Evolutionary conservation across 2,888 invertebrate species (phyloP).

Genomic region (Pseudococcus viburni): DNA sequence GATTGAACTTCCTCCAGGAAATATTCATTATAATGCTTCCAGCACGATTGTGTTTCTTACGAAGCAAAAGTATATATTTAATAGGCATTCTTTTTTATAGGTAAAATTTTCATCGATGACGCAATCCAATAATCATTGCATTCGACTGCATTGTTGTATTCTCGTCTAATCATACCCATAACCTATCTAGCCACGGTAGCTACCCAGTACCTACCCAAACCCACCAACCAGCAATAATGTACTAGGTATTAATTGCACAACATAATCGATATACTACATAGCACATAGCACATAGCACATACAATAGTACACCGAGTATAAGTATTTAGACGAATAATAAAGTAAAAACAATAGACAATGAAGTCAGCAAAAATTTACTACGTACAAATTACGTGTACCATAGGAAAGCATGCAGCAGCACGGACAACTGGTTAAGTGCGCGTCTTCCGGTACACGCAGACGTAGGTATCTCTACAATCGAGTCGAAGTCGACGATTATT

Average conservation of each 20-base stretch:
- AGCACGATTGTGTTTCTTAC: too few relatives aligned
- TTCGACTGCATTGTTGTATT: neutral
- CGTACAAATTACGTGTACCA: neutral
- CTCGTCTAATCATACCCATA: neutral
- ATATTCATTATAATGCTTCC: too few relatives aligned
- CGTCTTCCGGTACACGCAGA: constrained; percentile 1
- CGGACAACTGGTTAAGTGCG: neutral
- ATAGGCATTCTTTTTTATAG: neutral
- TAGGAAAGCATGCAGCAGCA: neutral
- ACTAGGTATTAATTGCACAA: neutral
- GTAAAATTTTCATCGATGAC: neutral
- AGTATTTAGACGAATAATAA: neutral
- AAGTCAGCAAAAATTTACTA: neutral
- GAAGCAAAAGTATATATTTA: too few relatives aligned
- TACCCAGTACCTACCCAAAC: neutral
- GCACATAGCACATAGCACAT: neutral
- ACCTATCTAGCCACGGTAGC: neutral
- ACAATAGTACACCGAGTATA: neutral
- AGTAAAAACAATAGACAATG: constrained; percentile 16
- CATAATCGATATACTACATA: neutral
- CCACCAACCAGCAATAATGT: too few relatives aligned
- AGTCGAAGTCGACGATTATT: neutral
- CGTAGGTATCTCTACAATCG: neutral
- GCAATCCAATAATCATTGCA: neutral
- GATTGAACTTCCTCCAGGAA: too few relatives aligned